Evolutionary conservation across 2,888 invertebrate genomes (phyloP).

Genomic region (Parelbella ahira): DNA sequence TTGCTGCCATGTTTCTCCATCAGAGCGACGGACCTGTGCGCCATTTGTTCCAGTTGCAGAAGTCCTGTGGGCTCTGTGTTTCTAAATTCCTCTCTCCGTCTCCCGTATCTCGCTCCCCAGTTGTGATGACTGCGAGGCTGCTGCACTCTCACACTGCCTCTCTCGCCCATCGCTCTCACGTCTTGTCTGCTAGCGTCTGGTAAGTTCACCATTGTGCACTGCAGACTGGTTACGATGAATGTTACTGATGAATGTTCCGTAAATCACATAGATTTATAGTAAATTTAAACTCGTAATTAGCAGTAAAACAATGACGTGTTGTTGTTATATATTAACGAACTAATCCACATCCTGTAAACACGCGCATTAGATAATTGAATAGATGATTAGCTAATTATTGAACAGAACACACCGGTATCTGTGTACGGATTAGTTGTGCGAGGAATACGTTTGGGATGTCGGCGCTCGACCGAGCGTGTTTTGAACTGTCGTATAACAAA

Average conservation of each 20-base stretch:
- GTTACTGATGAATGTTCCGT: slow-evolving; percentile 8
- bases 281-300: too few relatives aligned
- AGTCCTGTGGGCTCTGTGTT: slow-evolving; percentile 40
- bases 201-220: slow-evolving; percentile 45
- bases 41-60: slow-evolving; percentile 40
- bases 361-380: slow-evolving; percentile 11
- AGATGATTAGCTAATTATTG: slow-evolving; percentile 11
- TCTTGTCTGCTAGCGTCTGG: slow-evolving; percentile 33
- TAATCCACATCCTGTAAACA: slow-evolving; percentile 7
- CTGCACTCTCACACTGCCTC: slow-evolving; percentile 30
- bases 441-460: not conserved
- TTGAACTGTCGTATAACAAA: not conserved
- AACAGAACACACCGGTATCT: not conserved
- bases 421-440: slow-evolving; percentile 1
- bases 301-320: slow-evolving; percentile 1
- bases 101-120: slow-evolving; percentile 39
- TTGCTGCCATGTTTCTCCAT: slow-evolving; percentile 44
- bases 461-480: not conserved
- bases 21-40: slow-evolving; percentile 38
- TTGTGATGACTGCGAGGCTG: slow-evolving; percentile 36
- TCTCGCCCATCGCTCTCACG: slow-evolving; percentile 31
- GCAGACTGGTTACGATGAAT: not conserved
- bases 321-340: slow-evolving; percentile 2
- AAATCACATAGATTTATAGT: too few relatives aligned
- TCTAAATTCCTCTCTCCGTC: slow-evolving; percentile 30